Percentiles rank a stretch among this genome's conserved stretches.
Conservation (phyloP, 2,888 invertebrate species). For the Rhodophaea formosa region DNA sequence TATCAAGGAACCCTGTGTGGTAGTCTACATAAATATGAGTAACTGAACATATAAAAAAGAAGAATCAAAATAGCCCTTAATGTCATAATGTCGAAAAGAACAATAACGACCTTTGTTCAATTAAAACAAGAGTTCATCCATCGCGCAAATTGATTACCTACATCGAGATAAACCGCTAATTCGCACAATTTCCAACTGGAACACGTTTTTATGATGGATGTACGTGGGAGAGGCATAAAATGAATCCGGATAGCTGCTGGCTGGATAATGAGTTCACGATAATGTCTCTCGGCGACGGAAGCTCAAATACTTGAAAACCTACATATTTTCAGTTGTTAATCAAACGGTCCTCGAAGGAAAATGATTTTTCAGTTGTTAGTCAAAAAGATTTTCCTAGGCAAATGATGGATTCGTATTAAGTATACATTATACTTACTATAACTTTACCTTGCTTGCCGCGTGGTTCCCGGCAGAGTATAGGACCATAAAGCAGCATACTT, state of each 20-base stretch:
- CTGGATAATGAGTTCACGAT: constrained; percentile 10
- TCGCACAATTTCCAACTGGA: constrained; percentile 7
- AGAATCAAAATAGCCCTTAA: background rate
- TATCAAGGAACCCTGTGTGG: no score
- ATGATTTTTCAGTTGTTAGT: no score
- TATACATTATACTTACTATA: no score
- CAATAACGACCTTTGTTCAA: background rate
- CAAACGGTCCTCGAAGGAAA: no score
- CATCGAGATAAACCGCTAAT: constrained; percentile 3
- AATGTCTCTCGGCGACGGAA: background rate
- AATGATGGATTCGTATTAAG: no score
- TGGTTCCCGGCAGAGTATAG: no score
- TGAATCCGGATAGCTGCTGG: constrained; percentile 11
- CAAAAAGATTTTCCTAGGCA: no score
- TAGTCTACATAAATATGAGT: no score
- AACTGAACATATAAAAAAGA: background rate
- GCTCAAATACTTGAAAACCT: background rate
- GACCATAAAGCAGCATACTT: no score
- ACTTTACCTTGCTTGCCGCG: no score
- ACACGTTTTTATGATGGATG: constrained; percentile 13
- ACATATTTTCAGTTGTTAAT: background rate
- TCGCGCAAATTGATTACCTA: constrained; percentile 7
- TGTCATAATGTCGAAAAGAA: background rate
- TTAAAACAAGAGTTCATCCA: background rate
- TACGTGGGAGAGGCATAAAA: constrained; percentile 6